Evolutionary conservation across 2,797 vertebrate genomes (phyloP).

Genomic region (Lerista edwardsae): DNA sequence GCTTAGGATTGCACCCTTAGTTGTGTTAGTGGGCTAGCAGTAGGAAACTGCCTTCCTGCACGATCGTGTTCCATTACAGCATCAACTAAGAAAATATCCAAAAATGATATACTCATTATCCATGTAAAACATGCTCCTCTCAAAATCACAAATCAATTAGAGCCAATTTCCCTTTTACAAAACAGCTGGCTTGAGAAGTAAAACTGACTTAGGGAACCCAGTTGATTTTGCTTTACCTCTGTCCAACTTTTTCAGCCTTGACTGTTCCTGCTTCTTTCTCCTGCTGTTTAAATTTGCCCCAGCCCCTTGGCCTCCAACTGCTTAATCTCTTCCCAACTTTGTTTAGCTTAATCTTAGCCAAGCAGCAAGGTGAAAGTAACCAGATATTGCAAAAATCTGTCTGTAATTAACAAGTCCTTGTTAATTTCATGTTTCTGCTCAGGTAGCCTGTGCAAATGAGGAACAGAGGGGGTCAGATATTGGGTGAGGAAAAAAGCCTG

Average conservation of each 20-base stretch:
- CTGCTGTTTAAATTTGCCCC: constrained; percentile 17
- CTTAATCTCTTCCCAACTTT: constrained; percentile 16
- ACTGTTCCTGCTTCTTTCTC: background rate
- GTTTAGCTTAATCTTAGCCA: constrained; percentile 34
- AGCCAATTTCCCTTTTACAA: background rate
- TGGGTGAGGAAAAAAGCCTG: fast-evolving
- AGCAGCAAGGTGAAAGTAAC: constrained; percentile 31
- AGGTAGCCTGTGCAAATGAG: constrained; percentile 23
- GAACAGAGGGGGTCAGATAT: constrained; percentile 12
- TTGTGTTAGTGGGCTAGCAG: background rate
- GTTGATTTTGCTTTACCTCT: constrained; percentile 22
- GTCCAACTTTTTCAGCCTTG: background rate
- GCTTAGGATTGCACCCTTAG: no score
- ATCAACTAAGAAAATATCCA: background rate
- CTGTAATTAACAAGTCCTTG: constrained; percentile 48
- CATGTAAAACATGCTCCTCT: background rate
- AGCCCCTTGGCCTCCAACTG: background rate
- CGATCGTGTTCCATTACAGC: background rate
- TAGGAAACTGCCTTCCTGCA: constrained; percentile 8
- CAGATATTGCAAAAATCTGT: constrained; percentile 25
- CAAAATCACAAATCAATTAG: background rate
- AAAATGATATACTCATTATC: background rate
- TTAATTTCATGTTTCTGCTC: constrained; percentile 50
- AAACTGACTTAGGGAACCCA: constrained; percentile 1
- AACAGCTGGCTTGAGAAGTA: constrained; percentile 17